phyloP scores from a whole-genome alignment of 2,113 vertebrate genomes.

The Narcine bancroftii region DNA sequence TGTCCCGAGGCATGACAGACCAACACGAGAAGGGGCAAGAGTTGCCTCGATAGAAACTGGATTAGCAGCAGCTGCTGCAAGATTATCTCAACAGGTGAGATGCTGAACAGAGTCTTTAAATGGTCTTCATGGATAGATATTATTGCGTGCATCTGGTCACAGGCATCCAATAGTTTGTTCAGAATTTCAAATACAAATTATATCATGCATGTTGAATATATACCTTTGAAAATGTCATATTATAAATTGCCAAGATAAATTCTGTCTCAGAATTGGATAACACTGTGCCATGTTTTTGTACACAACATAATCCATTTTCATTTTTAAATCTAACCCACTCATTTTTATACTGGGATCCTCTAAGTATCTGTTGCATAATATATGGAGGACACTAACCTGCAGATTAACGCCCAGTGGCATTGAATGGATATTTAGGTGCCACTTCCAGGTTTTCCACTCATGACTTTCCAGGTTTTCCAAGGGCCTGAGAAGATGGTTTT shows the following conservation, averaged over 20 bases:
- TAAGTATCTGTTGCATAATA: no score
- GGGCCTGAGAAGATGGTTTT: no score
- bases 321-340: no score
- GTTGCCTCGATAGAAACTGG: conserved; percentile 97
- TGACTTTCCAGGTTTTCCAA: no score
- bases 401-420: no score
- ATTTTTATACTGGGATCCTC: no score
- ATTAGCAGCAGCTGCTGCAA: conserved; percentile 84
- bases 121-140: background rate
- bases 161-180: background rate
- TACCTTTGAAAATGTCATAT: background rate
- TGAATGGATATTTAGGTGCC: no score
- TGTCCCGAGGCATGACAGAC: conserved; percentile 85
- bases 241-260: background rate
- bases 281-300: no score
- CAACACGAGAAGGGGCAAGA: conserved; percentile 87
- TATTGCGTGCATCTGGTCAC: background rate
- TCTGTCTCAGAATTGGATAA: no score
- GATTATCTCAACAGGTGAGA: conserved; percentile 90
- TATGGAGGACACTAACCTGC: no score
- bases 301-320: no score
- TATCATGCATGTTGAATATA: background rate
- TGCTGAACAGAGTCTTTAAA: background rate
- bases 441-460: no score
- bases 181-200: background rate